phyloP scores from a whole-genome alignment of 92 coral and sea anemone species.

The Phenganax stokvisi region DNA sequence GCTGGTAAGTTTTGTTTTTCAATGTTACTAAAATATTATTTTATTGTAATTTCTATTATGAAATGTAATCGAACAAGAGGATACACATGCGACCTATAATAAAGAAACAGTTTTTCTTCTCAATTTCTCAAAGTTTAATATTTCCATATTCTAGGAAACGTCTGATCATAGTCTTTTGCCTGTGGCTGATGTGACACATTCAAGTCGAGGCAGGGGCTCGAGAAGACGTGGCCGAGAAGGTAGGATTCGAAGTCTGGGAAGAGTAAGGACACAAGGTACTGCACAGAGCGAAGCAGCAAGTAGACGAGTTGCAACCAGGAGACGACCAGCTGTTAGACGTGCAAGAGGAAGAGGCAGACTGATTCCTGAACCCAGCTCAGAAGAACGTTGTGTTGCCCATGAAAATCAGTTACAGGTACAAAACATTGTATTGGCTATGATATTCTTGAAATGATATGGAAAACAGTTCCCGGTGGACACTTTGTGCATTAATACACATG shows the following conservation, averaged over 20 bases:
- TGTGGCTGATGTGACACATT: slow-evolving; percentile 10
- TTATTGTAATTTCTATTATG: background rate
- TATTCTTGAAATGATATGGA: background rate
- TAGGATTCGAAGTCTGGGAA: background rate
- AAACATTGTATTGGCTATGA: background rate
- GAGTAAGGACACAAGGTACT: background rate
- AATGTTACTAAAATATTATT: background rate
- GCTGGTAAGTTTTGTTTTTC: background rate
- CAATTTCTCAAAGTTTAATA: background rate
- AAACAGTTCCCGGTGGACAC: background rate
- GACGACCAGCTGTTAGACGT: background rate
- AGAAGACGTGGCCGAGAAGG: background rate
- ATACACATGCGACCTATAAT: background rate
- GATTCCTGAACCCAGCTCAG: slow-evolving; percentile 24
- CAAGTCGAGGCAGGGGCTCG: background rate
- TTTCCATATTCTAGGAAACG: background rate
- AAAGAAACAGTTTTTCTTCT: background rate
- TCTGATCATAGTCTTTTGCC: background rate
- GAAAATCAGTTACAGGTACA: slow-evolving; percentile 38
- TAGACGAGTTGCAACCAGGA: slow-evolving; percentile 9
- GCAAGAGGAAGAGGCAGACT: slow-evolving; percentile 13
- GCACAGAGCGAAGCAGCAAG: slow-evolving; percentile 10
- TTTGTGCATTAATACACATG: background rate
- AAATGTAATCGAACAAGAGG: background rate
- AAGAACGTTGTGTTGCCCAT: background rate